These are phyloP conservation scores for Daphoenositta chrysoptera DNA, from an alignment of 2,113 vertebrate genomes.

Conservation along the genomic window DNA sequence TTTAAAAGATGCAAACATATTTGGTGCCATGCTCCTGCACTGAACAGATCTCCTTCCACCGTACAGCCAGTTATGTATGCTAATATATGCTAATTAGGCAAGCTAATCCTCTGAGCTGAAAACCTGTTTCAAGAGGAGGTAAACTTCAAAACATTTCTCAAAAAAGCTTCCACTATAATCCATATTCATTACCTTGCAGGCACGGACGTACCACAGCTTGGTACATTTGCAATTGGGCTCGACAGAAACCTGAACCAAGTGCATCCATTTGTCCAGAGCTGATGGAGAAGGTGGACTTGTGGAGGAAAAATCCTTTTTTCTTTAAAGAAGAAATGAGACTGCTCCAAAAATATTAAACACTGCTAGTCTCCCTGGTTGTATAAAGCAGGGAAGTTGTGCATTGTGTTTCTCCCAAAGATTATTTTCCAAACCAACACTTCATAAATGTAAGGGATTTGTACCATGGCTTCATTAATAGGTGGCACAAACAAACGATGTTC, in stretches of 20 bases:
- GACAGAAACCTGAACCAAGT: background rate
- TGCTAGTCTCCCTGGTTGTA: background rate
- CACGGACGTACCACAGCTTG: background rate
- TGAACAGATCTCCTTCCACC: background rate
- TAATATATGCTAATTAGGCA: slow-evolving; percentile 11
- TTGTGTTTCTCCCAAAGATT: background rate
- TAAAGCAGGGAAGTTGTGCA: background rate
- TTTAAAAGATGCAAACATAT: background rate
- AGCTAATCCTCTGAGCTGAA: background rate
- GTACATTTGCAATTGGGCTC: background rate
- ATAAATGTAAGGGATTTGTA: background rate
- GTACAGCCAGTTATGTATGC: background rate
- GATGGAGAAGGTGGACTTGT: background rate
- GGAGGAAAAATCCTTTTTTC: background rate
- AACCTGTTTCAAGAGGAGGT: slow-evolving; percentile 24
- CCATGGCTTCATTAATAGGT: background rate
- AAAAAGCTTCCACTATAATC: background rate
- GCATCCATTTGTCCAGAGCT: background rate
- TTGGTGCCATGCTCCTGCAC: background rate
- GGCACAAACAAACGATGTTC: background rate
- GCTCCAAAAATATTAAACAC: background rate
- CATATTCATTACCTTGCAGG: background rate
- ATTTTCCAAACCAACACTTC: background rate
- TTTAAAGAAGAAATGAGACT: background rate
- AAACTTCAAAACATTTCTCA: slow-evolving; percentile 10